Conservation (phyloP, 2,113 vertebrate species). For the Edolisoma coerulescens region DNA sequence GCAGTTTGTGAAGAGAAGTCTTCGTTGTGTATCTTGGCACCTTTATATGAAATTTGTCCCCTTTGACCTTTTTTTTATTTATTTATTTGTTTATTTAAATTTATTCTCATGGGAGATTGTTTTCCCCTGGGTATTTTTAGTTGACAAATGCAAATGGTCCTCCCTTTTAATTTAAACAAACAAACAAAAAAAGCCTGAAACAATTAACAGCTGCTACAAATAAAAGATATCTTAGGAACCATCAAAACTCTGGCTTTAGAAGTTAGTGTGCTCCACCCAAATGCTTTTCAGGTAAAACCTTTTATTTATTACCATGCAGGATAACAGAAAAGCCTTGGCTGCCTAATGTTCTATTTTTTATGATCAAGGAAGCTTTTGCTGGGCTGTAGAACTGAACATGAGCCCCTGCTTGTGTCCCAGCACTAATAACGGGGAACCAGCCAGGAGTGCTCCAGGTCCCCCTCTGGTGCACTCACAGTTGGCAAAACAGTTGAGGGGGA, state of each 20-base stretch:
- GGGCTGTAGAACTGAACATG: not conserved
- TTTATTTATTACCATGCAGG: not conserved
- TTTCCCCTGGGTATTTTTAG: not conserved
- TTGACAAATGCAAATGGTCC: not conserved
- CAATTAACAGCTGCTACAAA: not conserved
- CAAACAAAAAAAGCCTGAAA: not conserved
- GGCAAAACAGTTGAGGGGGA: not conserved
- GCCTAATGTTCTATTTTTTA: not conserved
- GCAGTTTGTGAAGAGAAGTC: not conserved
- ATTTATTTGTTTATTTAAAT: not conserved
- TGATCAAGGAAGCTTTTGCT: not conserved
- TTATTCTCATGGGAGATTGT: not conserved
- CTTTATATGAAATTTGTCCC: not conserved
- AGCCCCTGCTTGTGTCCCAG: not conserved
- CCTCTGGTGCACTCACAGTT: not conserved
- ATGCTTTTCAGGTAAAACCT: not conserved
- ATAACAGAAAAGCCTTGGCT: not conserved
- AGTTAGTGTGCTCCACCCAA: not conserved
- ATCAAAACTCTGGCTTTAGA: not conserved
- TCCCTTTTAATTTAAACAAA: not conserved
- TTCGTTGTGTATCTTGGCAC: constrained; percentile 9
- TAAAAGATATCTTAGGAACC: not conserved
- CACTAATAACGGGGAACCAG: not conserved
- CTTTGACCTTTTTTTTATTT: not conserved
- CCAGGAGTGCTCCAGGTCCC: not conserved